These are phyloP conservation scores for Dendrolimus houi DNA, from an alignment of 2,888 invertebrate genomes.

Conservation along the genomic window DNA sequence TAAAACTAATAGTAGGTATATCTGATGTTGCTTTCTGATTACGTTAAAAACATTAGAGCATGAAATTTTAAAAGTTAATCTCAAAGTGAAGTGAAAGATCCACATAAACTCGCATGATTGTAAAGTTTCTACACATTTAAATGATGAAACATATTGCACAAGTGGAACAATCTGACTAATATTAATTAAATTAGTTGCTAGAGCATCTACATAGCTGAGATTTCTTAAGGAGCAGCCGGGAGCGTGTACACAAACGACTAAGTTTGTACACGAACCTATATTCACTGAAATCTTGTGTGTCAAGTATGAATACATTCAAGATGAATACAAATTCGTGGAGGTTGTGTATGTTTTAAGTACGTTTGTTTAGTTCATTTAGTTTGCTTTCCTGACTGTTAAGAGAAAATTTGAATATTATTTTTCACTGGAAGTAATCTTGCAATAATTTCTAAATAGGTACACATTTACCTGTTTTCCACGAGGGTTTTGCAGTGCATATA, in stretches of 20 bases:
- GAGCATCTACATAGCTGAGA: slow-evolving; percentile 18
- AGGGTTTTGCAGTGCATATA: too few relatives aligned
- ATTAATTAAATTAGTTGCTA: slow-evolving; percentile 32
- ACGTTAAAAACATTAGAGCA: too few relatives aligned
- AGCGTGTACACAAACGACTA: slow-evolving; percentile 16
- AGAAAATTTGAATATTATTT: too few relatives aligned
- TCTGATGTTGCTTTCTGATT: too few relatives aligned
- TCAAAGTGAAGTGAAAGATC: too few relatives aligned
- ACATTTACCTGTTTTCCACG: too few relatives aligned
- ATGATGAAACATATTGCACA: slow-evolving; percentile 10
- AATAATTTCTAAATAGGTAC: too few relatives aligned
- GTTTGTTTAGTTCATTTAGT: background rate
- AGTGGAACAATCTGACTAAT: slow-evolving; percentile 20
- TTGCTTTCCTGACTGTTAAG: too few relatives aligned
- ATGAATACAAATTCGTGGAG: background rate
- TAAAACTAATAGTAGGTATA: too few relatives aligned
- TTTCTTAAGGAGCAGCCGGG: slow-evolving; percentile 18
- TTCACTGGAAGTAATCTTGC: too few relatives aligned
- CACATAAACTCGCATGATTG: too few relatives aligned
- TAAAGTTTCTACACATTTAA: slow-evolving; percentile 2
- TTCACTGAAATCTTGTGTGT: slow-evolving; percentile 10
- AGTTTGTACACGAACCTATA: slow-evolving; percentile 18
- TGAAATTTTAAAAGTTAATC: too few relatives aligned
- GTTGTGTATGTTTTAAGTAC: slow-evolving; percentile 2
- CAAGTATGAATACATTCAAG: slow-evolving; percentile 14